These are phyloP conservation scores for Hyalella azteca DNA, from an alignment of 2,888 invertebrate genomes.

Conservation along the genomic window DNA sequence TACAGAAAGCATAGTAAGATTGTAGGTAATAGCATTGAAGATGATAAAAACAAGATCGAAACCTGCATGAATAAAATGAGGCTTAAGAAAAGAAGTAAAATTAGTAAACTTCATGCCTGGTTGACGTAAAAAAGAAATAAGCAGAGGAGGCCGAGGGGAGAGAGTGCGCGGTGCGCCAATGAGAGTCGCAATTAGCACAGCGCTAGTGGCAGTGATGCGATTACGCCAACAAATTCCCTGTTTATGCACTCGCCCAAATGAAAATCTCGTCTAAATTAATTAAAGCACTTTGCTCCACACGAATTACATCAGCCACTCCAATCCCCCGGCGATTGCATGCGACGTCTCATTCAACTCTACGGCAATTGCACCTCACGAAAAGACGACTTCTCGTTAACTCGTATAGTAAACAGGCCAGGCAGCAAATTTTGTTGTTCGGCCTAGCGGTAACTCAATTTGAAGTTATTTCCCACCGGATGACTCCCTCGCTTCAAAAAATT, in stretches of 20 bases:
- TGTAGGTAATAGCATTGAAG: too few relatives aligned
- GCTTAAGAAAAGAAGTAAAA: too few relatives aligned
- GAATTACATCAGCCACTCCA: constrained; percentile 35
- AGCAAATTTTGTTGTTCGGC: constrained; percentile 9
- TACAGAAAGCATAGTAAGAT: too few relatives aligned
- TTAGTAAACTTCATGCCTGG: too few relatives aligned
- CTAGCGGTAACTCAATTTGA: not conserved
- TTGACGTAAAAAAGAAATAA: not conserved
- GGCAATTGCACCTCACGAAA: constrained; percentile 17
- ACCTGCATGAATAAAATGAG: too few relatives aligned
- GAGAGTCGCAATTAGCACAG: not conserved
- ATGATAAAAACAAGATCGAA: too few relatives aligned
- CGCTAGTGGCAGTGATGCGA: constrained; percentile 13
- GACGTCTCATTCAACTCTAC: constrained; percentile 31
- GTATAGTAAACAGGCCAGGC: constrained; percentile 9
- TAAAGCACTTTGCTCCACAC: constrained; percentile 36
- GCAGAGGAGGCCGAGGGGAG: not conserved
- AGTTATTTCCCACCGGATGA: not conserved
- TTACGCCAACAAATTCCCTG: constrained; percentile 12
- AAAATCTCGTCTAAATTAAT: constrained; percentile 36
- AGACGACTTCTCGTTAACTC: constrained; percentile 15
- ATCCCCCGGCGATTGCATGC: constrained; percentile 12
- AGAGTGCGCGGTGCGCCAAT: not conserved
- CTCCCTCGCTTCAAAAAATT: not conserved
- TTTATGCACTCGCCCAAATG: constrained; percentile 34